These are phyloP conservation scores for Orientallactaga sibirica DNA, from an alignment of 2,797 vertebrate genomes.

Conservation along the genomic window DNA sequence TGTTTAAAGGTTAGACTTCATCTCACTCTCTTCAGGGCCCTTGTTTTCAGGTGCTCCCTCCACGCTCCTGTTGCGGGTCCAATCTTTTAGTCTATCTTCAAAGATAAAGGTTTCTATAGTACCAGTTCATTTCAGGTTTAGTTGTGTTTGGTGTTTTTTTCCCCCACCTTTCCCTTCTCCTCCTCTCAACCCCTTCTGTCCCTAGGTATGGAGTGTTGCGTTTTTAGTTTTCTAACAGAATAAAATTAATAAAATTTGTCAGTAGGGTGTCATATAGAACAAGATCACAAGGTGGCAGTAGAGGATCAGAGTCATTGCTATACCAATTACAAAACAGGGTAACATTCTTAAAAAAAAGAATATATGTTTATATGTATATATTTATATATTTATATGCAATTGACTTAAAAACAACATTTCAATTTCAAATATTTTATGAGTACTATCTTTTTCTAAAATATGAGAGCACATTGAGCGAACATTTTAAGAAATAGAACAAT, in stretches of 20 bases:
- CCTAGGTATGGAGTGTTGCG: background rate
- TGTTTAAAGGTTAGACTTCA: no score
- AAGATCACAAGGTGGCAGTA: slow-evolving; percentile 84
- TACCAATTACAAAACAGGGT: background rate
- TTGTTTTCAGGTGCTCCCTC: no score
- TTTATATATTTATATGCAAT: slow-evolving; percentile 56
- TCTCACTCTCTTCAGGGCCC: no score
- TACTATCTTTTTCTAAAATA: background rate
- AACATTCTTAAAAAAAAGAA: background rate
- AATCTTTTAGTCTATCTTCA: no score
- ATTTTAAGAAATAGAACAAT: slow-evolving; percentile 14
- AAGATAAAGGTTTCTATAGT: no score
- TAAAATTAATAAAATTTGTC: background rate
- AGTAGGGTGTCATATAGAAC: slow-evolving; percentile 28
- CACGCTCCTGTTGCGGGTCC: no score
- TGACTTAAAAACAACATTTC: slow-evolving; percentile 26
- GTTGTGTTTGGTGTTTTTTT: no score
- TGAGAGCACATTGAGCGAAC: background rate
- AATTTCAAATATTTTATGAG: slow-evolving; percentile 39
- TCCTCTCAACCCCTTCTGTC: no score
- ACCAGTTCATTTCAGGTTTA: no score
- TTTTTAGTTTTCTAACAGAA: background rate
- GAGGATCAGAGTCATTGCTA: slow-evolving; percentile 56
- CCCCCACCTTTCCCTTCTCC: no score
- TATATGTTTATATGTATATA: background rate